These are phyloP conservation scores for Pseudocheirus occidentalis DNA, from an alignment of 2,797 vertebrate species.

Conservation along the genomic window DNA sequence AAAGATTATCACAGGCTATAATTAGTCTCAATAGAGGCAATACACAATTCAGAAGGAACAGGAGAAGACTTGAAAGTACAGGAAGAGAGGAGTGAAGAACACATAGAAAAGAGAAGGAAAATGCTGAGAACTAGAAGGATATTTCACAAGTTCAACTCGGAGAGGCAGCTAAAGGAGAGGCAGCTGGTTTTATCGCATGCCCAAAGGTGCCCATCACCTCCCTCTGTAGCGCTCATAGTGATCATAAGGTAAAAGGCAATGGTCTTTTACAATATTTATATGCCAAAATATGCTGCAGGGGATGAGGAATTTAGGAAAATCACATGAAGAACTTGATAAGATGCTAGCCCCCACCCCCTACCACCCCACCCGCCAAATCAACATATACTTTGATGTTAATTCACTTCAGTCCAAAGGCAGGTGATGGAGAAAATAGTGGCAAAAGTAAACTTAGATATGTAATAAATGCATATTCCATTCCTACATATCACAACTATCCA, in stretches of 20 bases:
- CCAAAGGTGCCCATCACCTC: neutral
- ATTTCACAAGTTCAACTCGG: neutral
- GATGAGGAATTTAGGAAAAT: neutral
- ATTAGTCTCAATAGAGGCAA: neutral
- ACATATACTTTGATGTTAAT: neutral
- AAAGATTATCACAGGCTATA: neutral
- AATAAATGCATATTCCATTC: neutral
- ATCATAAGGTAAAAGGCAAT: neutral
- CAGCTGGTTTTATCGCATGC: neutral
- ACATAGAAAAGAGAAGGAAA: neutral
- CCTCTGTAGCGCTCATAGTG: neutral
- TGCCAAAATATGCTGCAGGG: neutral
- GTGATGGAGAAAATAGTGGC: neutral
- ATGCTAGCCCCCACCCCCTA: too few species aligned
- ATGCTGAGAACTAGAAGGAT: neutral
- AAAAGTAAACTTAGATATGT: neutral
- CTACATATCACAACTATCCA: neutral
- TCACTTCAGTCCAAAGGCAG: neutral
- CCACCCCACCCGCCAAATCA: neutral
- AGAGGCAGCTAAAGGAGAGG: neutral
- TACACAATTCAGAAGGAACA: neutral
- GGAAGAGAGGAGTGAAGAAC: neutral
- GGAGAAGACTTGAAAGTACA: neutral
- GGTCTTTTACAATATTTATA: neutral
- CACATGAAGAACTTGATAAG: neutral